phyloP scores from a whole-genome alignment of 2,113 vertebrate genomes.

The Sclerurus mexicanus region DNA sequence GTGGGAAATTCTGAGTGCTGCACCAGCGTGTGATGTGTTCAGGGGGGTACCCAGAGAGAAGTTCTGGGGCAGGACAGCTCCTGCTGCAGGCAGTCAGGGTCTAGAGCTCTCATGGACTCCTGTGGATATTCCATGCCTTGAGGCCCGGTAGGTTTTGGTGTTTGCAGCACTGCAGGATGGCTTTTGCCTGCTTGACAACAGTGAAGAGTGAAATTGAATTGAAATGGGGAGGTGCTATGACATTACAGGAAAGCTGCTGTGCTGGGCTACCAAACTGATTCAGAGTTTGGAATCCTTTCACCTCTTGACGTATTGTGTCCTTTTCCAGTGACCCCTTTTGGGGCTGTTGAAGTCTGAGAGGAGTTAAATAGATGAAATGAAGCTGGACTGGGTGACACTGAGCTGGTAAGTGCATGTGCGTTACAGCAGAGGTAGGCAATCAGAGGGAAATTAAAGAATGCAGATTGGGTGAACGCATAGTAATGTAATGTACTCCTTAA shows the following conservation, averaged over 20 bases:
- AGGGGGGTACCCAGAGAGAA: background rate
- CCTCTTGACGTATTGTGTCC: fast-evolving
- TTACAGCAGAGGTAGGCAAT: background rate
- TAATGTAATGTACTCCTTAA: fast-evolving
- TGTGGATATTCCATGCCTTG: background rate
- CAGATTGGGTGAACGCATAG: fast-evolving
- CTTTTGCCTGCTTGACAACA: background rate
- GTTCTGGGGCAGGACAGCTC: background rate
- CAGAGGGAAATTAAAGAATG: background rate
- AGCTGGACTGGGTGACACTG: background rate
- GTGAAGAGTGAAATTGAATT: background rate
- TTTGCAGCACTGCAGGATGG: background rate
- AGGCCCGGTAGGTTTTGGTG: background rate
- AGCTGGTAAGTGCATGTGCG: background rate
- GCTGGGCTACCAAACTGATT: background rate
- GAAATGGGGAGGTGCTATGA: background rate
- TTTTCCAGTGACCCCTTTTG: background rate
- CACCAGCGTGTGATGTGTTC: fast-evolving
- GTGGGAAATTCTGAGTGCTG: background rate
- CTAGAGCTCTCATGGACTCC: background rate
- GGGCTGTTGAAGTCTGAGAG: background rate
- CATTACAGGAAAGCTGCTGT: background rate
- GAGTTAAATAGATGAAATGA: background rate
- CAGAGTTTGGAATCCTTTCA: fast-evolving
- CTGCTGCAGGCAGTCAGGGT: background rate